A percentile compares a stretch with the other conserved stretches of the same genome.
Evolutionary conservation across 2,113 vertebrate genomes (phyloP).

Genomic region (Boleophthalmus pectinirostris): DNA sequence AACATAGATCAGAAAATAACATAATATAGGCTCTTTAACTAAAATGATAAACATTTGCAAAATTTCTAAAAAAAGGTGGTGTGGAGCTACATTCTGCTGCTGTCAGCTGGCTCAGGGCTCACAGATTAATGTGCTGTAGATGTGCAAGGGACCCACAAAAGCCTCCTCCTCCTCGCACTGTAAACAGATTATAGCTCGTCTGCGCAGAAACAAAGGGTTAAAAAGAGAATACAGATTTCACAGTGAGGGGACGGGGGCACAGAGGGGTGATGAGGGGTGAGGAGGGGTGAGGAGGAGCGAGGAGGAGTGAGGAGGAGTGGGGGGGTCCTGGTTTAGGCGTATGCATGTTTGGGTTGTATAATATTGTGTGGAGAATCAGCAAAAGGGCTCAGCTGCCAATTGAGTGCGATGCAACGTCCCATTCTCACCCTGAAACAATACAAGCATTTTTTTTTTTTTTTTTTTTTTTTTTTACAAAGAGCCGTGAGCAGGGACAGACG

Average conservation of each 20-base stretch:
- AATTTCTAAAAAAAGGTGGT: conserved; percentile 15
- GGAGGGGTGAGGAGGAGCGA: no score
- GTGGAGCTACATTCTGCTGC: conserved; percentile 72
- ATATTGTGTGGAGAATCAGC: conserved; percentile 75
- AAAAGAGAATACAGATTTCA: conserved; percentile 78
- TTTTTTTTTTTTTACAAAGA: conserved; percentile 69
- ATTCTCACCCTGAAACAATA: conserved; percentile 74
- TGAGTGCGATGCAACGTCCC: conserved; percentile 67
- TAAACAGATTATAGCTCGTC: conserved; percentile 75
- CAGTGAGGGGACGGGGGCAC: conserved; percentile 43
- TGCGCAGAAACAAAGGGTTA: conserved; percentile 74
- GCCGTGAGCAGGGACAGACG: conserved; percentile 64
- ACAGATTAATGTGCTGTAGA: conserved; percentile 67
- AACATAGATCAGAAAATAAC: no score
- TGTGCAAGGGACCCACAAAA: conserved; percentile 68
- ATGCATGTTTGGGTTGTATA: conserved; percentile 61
- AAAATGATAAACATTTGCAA: no score
- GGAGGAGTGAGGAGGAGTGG: conserved; percentile 33
- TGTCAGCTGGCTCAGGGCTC: conserved; percentile 75
- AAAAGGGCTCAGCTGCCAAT: conserved; percentile 70
- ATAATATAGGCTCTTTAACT: no score
- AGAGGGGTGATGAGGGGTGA: conserved; percentile 20
- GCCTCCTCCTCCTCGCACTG: conserved; percentile 63
- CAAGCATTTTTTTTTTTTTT: conserved; percentile 47
- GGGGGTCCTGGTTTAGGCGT: conserved; percentile 58